Evolutionary conservation across 2,797 vertebrate genomes (phyloP), one percentile per base, ranked within the genome.

Genomic region (Cygnus olor): DNA sequence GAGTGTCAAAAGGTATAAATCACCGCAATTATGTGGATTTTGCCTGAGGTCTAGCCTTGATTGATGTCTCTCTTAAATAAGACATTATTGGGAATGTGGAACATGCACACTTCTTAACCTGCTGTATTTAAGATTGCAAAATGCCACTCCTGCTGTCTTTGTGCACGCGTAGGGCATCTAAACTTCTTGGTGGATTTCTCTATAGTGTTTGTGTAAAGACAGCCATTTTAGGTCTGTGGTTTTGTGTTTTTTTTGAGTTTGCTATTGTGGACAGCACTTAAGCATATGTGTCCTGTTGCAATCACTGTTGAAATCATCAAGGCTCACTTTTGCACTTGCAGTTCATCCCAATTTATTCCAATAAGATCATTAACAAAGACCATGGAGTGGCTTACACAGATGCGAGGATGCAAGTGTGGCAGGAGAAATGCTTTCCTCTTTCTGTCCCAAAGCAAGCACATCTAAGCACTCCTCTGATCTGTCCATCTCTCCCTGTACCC

Each of bases 1-100:
- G 76, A 68, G 78, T 85, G 92, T 95, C 81, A 94, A 95, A 91
- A 95, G 79, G 57, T 80, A 95, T 97, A 96, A 97, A 97, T 96
- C 92, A 95, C 27, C 77, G 66, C 88, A 91, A 93, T 93, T 96
- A 86, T 72, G 69, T 45, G 88, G 69, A 63, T 93, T 96, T 96
- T 80, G 80, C 85, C 89, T 80, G 93, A 72, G 85, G 92, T 86
- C 80, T 89, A 14, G 34, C 57, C 40, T 53, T 94, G 87, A 94
- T 88, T 85, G 93, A 89, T 89, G 57, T 80, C 25, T 74, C 25
- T 90, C 79, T 81, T 89, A 80, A 96, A 85, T 90, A 94, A 90
- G 93, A 80, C 74, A 53, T 90, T 95, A 74, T 0, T 65, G n/a
- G 69, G 45, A 54, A 76, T 49, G 54, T 87, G 70, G 71, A 92